Percentiles rank a stretch among this genome's conserved stretches.
Conservation (phyloP, 1,140 invertebrate genomes). For the Pantala flavescens region DNA sequence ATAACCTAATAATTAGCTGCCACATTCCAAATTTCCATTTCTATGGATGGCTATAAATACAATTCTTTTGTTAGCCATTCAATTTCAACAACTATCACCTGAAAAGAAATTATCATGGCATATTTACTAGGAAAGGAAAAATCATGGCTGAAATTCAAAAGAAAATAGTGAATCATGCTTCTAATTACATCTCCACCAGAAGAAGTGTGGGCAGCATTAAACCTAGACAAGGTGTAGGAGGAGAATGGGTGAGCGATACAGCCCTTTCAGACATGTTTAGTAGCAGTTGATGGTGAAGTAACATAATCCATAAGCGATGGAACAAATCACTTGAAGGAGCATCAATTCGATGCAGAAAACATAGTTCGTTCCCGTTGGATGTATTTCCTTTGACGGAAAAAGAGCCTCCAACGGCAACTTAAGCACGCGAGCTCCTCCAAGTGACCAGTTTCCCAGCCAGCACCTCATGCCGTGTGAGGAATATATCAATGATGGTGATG, state of each 20-base stretch:
- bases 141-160: not conserved
- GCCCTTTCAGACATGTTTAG: not conserved
- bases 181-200: not conserved
- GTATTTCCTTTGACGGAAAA: too few species aligned
- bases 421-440: not conserved
- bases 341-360: not conserved
- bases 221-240: not conserved
- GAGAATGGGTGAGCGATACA: not conserved
- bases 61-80: not conserved
- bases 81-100: conserved; percentile 3
- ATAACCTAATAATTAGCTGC: not conserved
- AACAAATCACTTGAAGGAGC: not conserved
- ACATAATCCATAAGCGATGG: not conserved
- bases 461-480: not conserved
- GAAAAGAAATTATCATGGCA: conserved; percentile 7
- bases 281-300: not conserved
- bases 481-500: not conserved
- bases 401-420: too few species aligned
- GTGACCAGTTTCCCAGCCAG: not conserved
- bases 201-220: not conserved
- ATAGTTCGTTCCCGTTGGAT: too few species aligned
- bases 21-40: not conserved
- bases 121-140: conserved; percentile 2
- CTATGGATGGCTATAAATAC: not conserved
- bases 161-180: conserved; percentile 2